Percentiles rank a stretch among this genome's conserved stretches.
Evolutionary conservation across 2,888 invertebrate genomes (phyloP).

Genomic region (Apodemia zela): DNA sequence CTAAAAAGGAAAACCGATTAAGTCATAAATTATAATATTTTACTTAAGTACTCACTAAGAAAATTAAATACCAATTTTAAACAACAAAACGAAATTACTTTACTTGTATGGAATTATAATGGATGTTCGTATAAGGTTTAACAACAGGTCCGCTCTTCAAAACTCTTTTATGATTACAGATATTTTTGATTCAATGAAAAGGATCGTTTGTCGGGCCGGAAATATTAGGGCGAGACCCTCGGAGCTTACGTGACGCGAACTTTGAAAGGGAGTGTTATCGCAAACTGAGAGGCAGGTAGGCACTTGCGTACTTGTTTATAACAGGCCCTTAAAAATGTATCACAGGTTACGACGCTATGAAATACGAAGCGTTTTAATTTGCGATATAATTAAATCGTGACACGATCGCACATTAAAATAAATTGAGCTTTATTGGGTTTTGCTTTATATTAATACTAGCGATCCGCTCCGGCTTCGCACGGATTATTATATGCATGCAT

Average conservation of each 20-base stretch:
- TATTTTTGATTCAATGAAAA: slow-evolving; percentile 62
- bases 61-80: slow-evolving; percentile 18
- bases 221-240: slow-evolving; percentile 48
- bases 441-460: neutral
- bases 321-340: slow-evolving; percentile 10
- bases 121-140: slow-evolving; percentile 37
- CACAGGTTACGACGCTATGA: slow-evolving; percentile 2
- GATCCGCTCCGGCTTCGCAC: too few relatives aligned
- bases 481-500: too few relatives aligned
- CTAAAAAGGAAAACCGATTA: neutral
- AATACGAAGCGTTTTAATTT: slow-evolving; percentile 2
- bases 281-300: slow-evolving; percentile 20
- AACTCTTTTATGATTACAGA: slow-evolving; percentile 58
- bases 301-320: slow-evolving; percentile 12
- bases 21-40: slow-evolving; percentile 18
- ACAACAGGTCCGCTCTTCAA: slow-evolving; percentile 56
- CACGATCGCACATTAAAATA: neutral
- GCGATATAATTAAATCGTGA: neutral
- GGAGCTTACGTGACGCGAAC: slow-evolving; percentile 33
- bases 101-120: slow-evolving; percentile 31
- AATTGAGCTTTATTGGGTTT: neutral
- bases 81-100: slow-evolving; percentile 17
- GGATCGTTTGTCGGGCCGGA: slow-evolving; percentile 63
- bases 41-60: neutral
- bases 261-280: slow-evolving; percentile 31